A percentile compares a stretch with the other conserved stretches of the same genome.
Conservation (phyloP, 2,797 vertebrate genomes). For the Amazona ochrocephala region DNA sequence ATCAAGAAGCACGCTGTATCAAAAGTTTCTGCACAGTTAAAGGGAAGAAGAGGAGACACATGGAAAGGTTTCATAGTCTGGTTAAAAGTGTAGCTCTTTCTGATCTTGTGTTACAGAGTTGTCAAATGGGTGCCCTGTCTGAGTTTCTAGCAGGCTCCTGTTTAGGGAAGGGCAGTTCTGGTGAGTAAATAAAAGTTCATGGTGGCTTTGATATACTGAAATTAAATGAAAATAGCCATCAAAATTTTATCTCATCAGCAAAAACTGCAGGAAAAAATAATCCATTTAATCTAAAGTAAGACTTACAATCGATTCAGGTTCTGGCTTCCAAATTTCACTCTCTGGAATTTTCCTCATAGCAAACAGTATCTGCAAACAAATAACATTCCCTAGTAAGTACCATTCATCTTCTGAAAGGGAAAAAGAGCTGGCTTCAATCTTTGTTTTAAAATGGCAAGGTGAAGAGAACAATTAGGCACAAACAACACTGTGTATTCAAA, state of each 20-base stretch:
- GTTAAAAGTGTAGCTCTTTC: background rate
- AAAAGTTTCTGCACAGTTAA: background rate
- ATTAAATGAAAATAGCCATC: background rate
- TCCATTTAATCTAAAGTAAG: background rate
- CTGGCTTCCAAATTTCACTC: conserved; percentile 89
- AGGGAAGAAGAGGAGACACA: background rate
- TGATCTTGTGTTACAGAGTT: background rate
- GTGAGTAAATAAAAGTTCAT: background rate
- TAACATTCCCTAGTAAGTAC: background rate
- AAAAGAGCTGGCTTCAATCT: background rate
- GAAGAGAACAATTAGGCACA: background rate
- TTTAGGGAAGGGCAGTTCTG: background rate
- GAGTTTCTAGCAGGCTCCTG: background rate
- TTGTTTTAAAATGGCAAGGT: background rate
- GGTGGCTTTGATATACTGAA: background rate
- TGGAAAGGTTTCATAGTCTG: background rate
- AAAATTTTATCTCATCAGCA: background rate
- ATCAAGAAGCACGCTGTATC: background rate
- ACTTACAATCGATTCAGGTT: conserved; percentile 87
- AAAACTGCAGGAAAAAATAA: background rate
- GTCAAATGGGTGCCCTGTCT: background rate
- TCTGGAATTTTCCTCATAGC: conserved; percentile 86
- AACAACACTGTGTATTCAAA: background rate
- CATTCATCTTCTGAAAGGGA: background rate
- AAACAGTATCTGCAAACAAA: conserved; percentile 85